Evolutionary conservation across 2,888 invertebrate genomes (phyloP).

Genomic region (Agonopterix alstromeriana): DNA sequence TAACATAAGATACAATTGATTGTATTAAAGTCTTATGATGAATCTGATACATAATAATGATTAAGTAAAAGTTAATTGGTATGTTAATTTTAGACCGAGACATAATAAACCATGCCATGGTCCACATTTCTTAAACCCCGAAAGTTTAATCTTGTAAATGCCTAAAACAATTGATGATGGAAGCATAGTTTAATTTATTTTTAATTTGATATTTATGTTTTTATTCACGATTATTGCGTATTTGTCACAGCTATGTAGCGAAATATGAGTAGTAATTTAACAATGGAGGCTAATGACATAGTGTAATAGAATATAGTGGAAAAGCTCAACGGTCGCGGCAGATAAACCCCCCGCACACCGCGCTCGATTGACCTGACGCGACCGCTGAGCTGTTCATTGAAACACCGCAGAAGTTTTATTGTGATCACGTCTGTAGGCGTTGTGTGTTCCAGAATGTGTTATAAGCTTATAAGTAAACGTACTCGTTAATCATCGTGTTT

Average conservation of each 20-base stretch:
- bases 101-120: slow-evolving; percentile 25
- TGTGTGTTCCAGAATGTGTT: too few species aligned
- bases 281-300: too few species aligned
- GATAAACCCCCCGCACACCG: too few species aligned
- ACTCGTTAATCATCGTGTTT: too few species aligned
- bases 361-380: too few species aligned
- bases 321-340: too few species aligned
- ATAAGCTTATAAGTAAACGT: too few species aligned
- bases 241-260: slow-evolving; percentile 3
- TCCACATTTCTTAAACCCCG: slow-evolving; percentile 33
- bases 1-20: slow-evolving; percentile 49
- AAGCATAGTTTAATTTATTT: neutral
- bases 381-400: too few species aligned
- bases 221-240: neutral
- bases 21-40: slow-evolving; percentile 57
- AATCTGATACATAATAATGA: slow-evolving; percentile 33
- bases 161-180: neutral
- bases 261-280: too few species aligned
- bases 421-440: too few species aligned
- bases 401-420: too few species aligned
- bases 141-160: slow-evolving; percentile 31
- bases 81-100: slow-evolving; percentile 36
- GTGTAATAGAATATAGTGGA: too few species aligned
- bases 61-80: slow-evolving; percentile 40
- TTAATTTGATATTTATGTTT: neutral